Conservation (phyloP, 2,888 invertebrate genomes). For the Boloria selene region DNA sequence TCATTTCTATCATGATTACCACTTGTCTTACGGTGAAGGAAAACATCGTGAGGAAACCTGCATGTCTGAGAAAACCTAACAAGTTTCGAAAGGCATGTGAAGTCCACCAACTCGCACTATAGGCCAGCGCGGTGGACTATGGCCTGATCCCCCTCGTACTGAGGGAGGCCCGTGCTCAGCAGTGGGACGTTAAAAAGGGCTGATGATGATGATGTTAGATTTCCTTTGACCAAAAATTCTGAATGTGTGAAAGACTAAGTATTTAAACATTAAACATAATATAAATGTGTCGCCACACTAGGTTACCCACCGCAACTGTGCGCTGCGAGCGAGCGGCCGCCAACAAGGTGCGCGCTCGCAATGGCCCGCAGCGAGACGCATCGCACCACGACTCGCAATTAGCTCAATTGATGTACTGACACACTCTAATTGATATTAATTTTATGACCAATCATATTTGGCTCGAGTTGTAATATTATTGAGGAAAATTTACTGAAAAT, state of each 20-base stretch:
- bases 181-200: no score
- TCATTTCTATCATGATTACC: no score
- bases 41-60: no score
- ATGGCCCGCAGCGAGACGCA: slow-evolving; percentile 52
- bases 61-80: no score
- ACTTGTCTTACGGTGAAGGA: no score
- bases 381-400: slow-evolving; percentile 42
- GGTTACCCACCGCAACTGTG: slow-evolving; percentile 28
- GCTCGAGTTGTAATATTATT: slow-evolving; percentile 1
- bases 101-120: no score
- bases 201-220: no score
- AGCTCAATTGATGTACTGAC: slow-evolving; percentile 29
- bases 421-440: slow-evolving; percentile 34
- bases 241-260: neutral
- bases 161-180: no score
- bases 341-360: slow-evolving; percentile 58
- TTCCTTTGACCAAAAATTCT: no score
- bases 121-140: no score
- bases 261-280: neutral
- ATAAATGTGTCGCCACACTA: slow-evolving; percentile 30
- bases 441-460: slow-evolving; percentile 26
- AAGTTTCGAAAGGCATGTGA: no score
- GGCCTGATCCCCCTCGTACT: no score
- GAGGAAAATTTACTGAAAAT: neutral
- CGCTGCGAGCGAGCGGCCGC: slow-evolving; percentile 32